phyloP scores from a whole-genome alignment of 2,113 vertebrate species.

The Gallinago jamesoni region DNA sequence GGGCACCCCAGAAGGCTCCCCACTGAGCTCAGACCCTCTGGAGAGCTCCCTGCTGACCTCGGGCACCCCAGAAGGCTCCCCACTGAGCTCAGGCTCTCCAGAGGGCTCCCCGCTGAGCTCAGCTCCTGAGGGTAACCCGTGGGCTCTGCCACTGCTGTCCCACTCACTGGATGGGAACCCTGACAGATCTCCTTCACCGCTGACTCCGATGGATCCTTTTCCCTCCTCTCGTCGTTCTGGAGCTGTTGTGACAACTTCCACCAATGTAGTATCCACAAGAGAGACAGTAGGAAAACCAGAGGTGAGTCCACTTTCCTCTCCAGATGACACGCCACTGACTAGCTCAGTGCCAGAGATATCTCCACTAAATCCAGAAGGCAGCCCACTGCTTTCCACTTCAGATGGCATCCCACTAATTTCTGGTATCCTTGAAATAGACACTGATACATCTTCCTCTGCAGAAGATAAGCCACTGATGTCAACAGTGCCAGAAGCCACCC shows the following conservation, averaged over 20 bases:
- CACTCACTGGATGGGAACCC: conserved; percentile 60
- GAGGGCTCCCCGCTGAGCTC: conserved; percentile 73
- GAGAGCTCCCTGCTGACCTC: conserved; percentile 17
- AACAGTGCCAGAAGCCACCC: conserved; percentile 58
- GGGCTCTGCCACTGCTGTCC: conserved; percentile 70
- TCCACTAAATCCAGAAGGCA: conserved; percentile 73
- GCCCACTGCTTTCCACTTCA: conserved; percentile 74
- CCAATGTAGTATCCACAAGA: conserved; percentile 78
- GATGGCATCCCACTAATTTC: conserved; percentile 52
- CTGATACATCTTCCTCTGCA: conserved; percentile 65
- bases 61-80: conserved; percentile 31
- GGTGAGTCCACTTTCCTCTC: conserved; percentile 73
- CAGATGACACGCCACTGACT: conserved; percentile 70
- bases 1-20: conserved; percentile 57
- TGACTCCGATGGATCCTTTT: conserved; percentile 70
- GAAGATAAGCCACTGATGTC: conserved; percentile 76
- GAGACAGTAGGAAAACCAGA: conserved; percentile 79
- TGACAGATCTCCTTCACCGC: conserved; percentile 71
- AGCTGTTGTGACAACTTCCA: conserved; percentile 74
- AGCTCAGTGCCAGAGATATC: conserved; percentile 71
- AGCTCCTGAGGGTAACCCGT: conserved; percentile 71
- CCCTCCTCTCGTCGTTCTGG: conserved; percentile 75
- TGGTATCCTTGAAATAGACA: conserved; percentile 70
- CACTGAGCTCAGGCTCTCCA: conserved; percentile 65
- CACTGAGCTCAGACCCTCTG: not conserved